Base-by-base conservation (phyloP, 2,888 invertebrate genomes). In the Drepanosiphum platanoidis region DNA sequence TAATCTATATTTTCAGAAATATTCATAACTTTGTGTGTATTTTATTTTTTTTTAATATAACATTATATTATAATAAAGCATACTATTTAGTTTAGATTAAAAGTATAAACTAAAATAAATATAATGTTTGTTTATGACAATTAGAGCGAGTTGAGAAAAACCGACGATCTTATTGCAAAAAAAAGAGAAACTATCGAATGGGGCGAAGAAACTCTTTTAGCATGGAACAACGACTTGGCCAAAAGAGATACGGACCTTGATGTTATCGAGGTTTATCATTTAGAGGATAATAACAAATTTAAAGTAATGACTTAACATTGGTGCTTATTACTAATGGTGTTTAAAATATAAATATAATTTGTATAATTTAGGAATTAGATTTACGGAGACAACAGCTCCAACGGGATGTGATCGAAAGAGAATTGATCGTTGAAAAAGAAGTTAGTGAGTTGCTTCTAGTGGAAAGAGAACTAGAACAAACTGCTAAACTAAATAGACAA, bases 141-240 rank as follows among this genome's bases (percentile, higher is more conserved):
- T 83, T 52, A 84, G 84, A 68, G 32, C 18, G 84, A 84, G 34
- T 39, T 84, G 61, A 15, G 39, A n/a, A 84, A 77, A 75, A 84
- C 5, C 32, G 52, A 75, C 3, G 68, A 84, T 9, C 68, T 68
- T 9, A 77, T 95, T 52, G 93, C 94, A 87, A 89, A 90, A 15
- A 89, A 93, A 18, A 94, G 94, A 88, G 90, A 91, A 39, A 93
- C 92, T 87, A 93, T 95, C 2, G 92, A 93, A 86, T 93, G 94
- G 89, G 94, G 94, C 87, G 91, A 92, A 39, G 92, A 92, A 30
- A 93, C 93, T 0, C 89, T 95, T 81, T 90, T 92, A 72, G 93
- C 94, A 79, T 95, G 94, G 94, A 92, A 94, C 39, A 93, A 94
- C 70, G 92, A 93, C 0, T 91, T 95, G 86, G 92, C 87, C 15